Evolutionary conservation across 2,888 invertebrate genomes (phyloP), one percentile per base, ranked within the genome.

Genomic region (Hylaea fasciaria): DNA sequence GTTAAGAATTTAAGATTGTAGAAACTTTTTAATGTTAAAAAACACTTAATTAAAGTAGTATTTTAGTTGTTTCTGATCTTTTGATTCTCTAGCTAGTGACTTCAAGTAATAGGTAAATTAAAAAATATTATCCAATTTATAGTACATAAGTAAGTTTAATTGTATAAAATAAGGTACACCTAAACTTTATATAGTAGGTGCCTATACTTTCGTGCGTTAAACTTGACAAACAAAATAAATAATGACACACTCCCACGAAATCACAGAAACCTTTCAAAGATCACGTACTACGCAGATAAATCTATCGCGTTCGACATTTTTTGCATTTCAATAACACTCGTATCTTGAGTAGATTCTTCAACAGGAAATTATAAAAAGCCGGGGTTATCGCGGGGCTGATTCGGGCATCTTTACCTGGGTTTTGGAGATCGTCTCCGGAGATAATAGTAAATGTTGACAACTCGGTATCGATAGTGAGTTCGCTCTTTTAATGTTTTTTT

Each of bases 311-410:
- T 56, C 63, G 22, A 22, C 57, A 62, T 67, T 74, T 74, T 75
- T 72, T 73, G 65, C 65, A 64, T 52, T 51, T 28, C 39, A 62
- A 50, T 66, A 65, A 61, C 48, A 59, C 46, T 55, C 50, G 62
- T 63, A 68, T 62, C 66, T 53, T 22, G 48, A 51, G 41, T 39
- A 54, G 58, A 55, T 66, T 70, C 65, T 64, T 54, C 44, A 63
- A 66, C 67, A 64, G 73, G 72, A 77, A 69, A 69, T 71, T 63
- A 61, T 64, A 69, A 70, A 74, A 71, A 44, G 54, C 48, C 48
- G 52, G 57, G 62, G 64, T 68, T 70, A 73, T 76, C 71, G 14
- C 44, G 62, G 52, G 64, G 52, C 39, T 69, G 58, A 57, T 65
- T 72, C 50, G 44, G 41, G 32, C 46, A 45, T 49, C 16, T 53